Conservation (phyloP, 2,113 vertebrate species). For the Helogale parvula region DNA sequence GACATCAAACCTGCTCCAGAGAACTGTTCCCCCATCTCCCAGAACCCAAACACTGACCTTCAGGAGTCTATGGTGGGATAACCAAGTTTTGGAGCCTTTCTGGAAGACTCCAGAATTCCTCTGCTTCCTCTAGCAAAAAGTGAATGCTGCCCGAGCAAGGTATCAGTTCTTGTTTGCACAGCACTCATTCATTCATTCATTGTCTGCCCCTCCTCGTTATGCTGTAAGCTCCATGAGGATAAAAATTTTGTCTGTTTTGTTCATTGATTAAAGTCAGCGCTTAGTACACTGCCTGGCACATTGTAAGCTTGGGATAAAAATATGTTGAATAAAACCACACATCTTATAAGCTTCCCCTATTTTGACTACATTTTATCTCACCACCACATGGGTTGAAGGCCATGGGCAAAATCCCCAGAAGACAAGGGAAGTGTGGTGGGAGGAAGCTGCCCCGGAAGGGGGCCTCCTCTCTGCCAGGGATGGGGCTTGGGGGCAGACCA, state of each 20-base stretch:
- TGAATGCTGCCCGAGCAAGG: not conserved
- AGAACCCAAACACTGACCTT: not conserved
- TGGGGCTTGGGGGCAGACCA: not conserved
- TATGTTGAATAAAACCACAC: not conserved
- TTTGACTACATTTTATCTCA: not conserved
- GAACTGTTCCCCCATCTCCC: not conserved
- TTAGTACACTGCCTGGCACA: not conserved
- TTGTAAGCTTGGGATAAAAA: not conserved
- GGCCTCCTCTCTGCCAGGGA: not conserved
- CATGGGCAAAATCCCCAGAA: not conserved
- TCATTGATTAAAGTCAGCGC: not conserved
- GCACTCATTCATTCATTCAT: not conserved
- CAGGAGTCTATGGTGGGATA: not conserved
- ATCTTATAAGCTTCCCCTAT: not conserved
- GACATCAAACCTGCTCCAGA: not conserved
- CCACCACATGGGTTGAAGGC: not conserved
- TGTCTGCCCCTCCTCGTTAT: not conserved
- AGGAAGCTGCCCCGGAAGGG: not conserved
- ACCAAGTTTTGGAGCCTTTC: not conserved
- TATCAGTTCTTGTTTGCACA: not conserved
- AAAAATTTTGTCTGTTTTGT: not conserved
- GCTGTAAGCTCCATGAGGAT: not conserved
- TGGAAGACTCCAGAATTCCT: not conserved
- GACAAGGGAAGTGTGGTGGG: not conserved
- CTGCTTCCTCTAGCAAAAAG: not conserved